Evolutionary conservation across 1,140 invertebrate species (phyloP).

Genomic region (Leptinotarsa undecemlineata): DNA sequence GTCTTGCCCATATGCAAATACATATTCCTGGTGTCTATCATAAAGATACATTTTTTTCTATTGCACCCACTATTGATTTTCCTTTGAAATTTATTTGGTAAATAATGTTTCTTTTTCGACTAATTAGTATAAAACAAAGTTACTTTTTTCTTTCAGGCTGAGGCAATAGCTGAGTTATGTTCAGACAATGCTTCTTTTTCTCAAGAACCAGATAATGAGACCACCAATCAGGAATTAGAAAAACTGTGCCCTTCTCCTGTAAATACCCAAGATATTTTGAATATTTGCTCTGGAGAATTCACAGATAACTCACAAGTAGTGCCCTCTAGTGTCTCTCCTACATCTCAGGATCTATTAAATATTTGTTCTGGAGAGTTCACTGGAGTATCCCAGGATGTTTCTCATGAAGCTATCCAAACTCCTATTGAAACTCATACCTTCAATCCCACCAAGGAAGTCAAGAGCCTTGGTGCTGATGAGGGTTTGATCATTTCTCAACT

Average conservation of each 20-base stretch:
- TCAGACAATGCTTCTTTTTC: neutral
- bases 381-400: constrained; percentile 29
- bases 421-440: neutral
- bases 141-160: constrained; percentile 18
- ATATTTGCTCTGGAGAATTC: constrained; percentile 14
- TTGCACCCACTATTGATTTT: no score
- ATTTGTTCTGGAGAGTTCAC: constrained; percentile 53
- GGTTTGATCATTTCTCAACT: constrained; percentile 51
- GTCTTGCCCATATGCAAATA: no score
- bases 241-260: neutral
- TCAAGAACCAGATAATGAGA: neutral
- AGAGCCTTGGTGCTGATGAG: constrained; percentile 45
- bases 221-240: neutral
- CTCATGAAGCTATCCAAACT: neutral
- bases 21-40: no score
- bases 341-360: constrained; percentile 48
- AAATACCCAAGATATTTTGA: constrained; percentile 23
- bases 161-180: constrained; percentile 21
- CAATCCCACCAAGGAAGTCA: constrained; percentile 38
- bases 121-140: neutral
- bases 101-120: no score
- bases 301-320: neutral
- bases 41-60: no score
- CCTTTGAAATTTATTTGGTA: no score
- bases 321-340: constrained; percentile 13